These are phyloP conservation scores for Dicaeum eximium DNA, from an alignment of 2,113 vertebrate genomes.

Conservation along the genomic window DNA sequence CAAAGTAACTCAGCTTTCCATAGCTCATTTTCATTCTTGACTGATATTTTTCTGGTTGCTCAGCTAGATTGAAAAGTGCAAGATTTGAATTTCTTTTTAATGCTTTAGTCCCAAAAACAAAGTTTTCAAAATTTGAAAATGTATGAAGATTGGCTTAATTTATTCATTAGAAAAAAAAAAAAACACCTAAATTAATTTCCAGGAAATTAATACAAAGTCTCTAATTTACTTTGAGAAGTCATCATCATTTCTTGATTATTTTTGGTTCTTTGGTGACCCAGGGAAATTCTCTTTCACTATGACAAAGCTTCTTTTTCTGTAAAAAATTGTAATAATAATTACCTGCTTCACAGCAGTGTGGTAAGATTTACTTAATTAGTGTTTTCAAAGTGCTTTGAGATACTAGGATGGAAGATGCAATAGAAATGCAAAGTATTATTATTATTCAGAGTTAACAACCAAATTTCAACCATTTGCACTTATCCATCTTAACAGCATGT, in stretches of 20 bases:
- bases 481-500: conserved; percentile 71
- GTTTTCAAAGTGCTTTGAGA: conserved; percentile 67
- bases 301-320: conserved; percentile 9
- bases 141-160: background rate
- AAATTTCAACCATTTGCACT: conserved; percentile 74
- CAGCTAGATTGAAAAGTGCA: background rate
- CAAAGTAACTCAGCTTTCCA: background rate
- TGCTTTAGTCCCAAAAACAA: background rate
- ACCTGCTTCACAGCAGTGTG: conserved; percentile 50
- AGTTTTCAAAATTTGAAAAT: background rate
- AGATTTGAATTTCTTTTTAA: background rate
- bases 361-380: conserved; percentile 56
- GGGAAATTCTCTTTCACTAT: conserved; percentile 7
- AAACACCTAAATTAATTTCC: conserved; percentile 11
- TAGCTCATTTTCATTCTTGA: conserved; percentile 1
- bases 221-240: conserved; percentile 27
- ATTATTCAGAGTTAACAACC: conserved; percentile 76
- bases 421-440: conserved; percentile 75
- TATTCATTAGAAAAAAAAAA: background rate
- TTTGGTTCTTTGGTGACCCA: conserved; percentile 29
- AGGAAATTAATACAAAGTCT: conserved; percentile 10
- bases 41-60: conserved; percentile 18
- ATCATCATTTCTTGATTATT: conserved; percentile 7
- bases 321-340: conserved; percentile 53
- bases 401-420: conserved; percentile 63